A percentile compares a stretch with the other conserved stretches of the same genome.
phyloP scores from a whole-genome alignment of 2,113 vertebrate species.

The Vicugna pacos region DNA sequence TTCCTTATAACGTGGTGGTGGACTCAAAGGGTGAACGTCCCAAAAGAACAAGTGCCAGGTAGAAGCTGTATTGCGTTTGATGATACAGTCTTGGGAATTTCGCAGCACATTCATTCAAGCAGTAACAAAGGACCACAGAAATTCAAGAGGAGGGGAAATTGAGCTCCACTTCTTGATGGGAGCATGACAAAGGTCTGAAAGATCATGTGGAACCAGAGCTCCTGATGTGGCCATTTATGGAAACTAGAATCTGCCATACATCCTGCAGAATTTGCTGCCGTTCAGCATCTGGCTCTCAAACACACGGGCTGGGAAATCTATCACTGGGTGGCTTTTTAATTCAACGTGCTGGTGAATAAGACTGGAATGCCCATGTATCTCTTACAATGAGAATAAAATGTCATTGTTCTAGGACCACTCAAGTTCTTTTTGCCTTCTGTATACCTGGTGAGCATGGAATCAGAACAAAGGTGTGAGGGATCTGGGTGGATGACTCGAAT shows the following conservation, averaged over 20 bases:
- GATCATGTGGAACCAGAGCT: background rate
- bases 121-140: background rate
- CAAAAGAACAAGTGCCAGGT: background rate
- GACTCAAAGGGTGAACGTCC: background rate
- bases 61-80: background rate
- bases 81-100: background rate
- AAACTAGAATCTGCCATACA: background rate
- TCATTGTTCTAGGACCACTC: background rate
- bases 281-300: background rate
- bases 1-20: background rate
- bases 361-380: background rate
- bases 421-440: background rate
- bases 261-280: background rate
- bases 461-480: background rate
- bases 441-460: background rate
- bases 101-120: background rate
- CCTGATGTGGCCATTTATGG: background rate
- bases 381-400: slow-evolving; percentile 21
- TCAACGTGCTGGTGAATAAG: background rate
- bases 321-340: background rate
- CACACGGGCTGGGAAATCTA: background rate
- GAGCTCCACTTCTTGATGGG: background rate
- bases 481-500: background rate
- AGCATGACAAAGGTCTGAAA: background rate
- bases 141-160: background rate